These are phyloP conservation scores for Danio tinwini DNA, from an alignment of 2,797 vertebrate species.

Conservation along the genomic window DNA sequence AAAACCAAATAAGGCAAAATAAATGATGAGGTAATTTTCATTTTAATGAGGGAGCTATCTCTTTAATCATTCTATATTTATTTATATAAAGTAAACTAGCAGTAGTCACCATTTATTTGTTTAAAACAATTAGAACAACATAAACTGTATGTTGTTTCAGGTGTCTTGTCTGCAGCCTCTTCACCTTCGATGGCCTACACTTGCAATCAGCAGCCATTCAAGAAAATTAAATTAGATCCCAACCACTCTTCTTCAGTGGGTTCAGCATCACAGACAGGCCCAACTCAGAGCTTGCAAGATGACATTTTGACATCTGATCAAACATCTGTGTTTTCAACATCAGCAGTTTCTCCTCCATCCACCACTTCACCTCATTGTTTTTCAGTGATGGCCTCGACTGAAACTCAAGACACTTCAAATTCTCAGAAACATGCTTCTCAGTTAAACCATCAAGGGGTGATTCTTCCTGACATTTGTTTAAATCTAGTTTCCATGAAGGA, in stretches of 20 bases:
- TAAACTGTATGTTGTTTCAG: constrained; percentile 15
- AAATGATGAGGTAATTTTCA: too few species aligned
- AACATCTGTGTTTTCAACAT: background rate
- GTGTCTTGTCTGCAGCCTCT: background rate
- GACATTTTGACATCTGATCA: background rate
- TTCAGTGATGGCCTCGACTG: too few species aligned
- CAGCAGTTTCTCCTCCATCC: background rate
- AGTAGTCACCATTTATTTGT: too few species aligned
- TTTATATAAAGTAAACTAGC: too few species aligned
- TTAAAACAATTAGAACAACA: constrained; percentile 1
- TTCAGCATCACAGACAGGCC: background rate
- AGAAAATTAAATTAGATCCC: background rate
- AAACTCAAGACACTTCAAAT: background rate
- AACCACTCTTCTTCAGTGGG: background rate
- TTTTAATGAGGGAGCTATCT: too few species aligned
- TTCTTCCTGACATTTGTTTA: constrained; percentile 2
- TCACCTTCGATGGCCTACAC: background rate
- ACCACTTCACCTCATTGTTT: background rate
- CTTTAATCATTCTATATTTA: too few species aligned
- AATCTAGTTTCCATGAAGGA: constrained; percentile 14
- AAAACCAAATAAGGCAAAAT: too few species aligned
- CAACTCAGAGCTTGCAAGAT: background rate
- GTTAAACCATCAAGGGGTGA: background rate
- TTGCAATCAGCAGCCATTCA: background rate
- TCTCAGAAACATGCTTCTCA: background rate